Conservation (phyloP, 2,888 invertebrate genomes). For the Melolontha melolontha region DNA sequence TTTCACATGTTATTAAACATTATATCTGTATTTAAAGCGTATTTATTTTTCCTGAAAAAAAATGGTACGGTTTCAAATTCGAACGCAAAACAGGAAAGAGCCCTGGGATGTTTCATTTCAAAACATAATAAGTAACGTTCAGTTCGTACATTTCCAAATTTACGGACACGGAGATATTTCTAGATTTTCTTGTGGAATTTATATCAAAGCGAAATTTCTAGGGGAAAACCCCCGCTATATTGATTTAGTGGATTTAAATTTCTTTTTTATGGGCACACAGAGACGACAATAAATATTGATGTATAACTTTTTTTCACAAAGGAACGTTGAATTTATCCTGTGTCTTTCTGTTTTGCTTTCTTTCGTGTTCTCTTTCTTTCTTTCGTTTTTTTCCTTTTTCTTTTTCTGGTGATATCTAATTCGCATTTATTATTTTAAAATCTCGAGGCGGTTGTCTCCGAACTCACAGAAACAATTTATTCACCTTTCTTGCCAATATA, state of each 20-base stretch:
- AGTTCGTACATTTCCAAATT: slow-evolving; percentile 14
- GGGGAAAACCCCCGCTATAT: slow-evolving; percentile 17
- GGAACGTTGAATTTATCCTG: neutral
- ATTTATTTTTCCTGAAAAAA: too few species aligned
- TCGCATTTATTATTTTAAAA: slow-evolving; percentile 31
- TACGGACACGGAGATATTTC: slow-evolving; percentile 7
- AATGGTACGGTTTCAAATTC: too few species aligned
- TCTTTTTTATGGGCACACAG: slow-evolving; percentile 33
- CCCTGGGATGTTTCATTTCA: too few species aligned
- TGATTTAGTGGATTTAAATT: slow-evolving; percentile 42
- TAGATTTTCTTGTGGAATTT: slow-evolving; percentile 13
- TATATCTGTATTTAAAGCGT: too few species aligned
- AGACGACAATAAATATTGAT: slow-evolving; percentile 40
- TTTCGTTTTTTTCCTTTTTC: neutral
- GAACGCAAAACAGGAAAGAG: too few species aligned
- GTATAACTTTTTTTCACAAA: slow-evolving; percentile 24
- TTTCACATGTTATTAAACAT: too few species aligned
- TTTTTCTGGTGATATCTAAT: slow-evolving; percentile 10
- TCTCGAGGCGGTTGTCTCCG: slow-evolving; percentile 7
- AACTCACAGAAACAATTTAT: neutral
- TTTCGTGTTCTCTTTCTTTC: neutral
- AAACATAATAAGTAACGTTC: too few species aligned
- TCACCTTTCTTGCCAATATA: slow-evolving; percentile 10
- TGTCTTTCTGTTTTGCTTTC: too few species aligned
- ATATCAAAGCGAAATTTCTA: slow-evolving; percentile 33